Conservation (phyloP, 2,797 vertebrate genomes). For the Petrocephalus sullivani region DNA sequence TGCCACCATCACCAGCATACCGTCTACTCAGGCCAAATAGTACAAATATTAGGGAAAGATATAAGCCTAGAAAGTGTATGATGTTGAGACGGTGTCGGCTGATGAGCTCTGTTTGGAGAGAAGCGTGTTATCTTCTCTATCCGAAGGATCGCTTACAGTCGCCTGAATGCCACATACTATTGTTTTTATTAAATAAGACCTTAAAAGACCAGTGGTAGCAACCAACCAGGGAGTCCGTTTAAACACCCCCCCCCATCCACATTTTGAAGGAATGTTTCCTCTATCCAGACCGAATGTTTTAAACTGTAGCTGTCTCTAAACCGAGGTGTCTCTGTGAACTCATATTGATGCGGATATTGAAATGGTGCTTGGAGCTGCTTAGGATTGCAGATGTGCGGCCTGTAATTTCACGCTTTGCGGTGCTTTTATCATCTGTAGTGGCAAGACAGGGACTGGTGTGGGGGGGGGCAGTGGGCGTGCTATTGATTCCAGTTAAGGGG, state of each 20-base stretch:
- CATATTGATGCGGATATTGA: neutral
- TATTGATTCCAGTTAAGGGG: conserved; percentile 56
- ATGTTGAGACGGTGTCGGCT: neutral
- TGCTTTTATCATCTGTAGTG: conserved; percentile 51
- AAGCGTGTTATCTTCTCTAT: neutral
- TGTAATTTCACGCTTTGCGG: conserved; percentile 56
- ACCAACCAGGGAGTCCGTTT: neutral
- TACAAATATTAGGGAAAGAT: conserved; percentile 11
- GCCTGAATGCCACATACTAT: neutral
- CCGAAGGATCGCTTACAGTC: neutral
- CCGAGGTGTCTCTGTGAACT: neutral
- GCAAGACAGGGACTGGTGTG: conserved; percentile 41
- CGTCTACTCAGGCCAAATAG: neutral
- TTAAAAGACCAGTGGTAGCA: neutral
- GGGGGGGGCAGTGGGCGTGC: conserved; percentile 19
- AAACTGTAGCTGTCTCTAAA: neutral
- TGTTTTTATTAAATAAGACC: neutral
- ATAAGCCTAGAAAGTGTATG: conserved; percentile 6
- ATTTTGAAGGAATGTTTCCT: neutral
- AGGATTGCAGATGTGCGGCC: conserved; percentile 44
- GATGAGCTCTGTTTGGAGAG: neutral
- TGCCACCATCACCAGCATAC: conserved; percentile 30
- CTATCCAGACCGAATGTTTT: neutral
- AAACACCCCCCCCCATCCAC: neutral
- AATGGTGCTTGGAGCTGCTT: conserved; percentile 38